phyloP scores from a whole-genome alignment of 2,888 invertebrate genomes.

The Heteromurus nitidus region DNA sequence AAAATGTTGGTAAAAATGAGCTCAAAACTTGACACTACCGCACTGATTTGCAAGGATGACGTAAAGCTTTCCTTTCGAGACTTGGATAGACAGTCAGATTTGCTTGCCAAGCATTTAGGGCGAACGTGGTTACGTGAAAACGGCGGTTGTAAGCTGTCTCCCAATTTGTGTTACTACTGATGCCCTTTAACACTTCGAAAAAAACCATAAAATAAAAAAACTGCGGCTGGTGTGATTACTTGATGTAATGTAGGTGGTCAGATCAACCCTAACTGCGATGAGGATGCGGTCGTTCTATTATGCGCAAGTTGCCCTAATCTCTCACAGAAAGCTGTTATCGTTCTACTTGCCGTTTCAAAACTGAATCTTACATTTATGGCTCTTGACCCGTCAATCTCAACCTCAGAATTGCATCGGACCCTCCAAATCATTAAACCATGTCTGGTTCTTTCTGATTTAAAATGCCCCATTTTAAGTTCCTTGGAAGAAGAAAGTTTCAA shows the following conservation, averaged over 20 bases:
- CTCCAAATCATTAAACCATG: background rate
- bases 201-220: background rate
- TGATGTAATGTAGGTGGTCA: conserved; percentile 5
- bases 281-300: conserved; percentile 20
- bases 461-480: background rate
- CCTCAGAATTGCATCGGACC: background rate
- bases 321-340: background rate
- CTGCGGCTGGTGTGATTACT: background rate
- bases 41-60: background rate
- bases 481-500: background rate
- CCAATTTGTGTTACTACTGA: background rate
- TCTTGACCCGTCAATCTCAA: background rate
- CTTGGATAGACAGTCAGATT: background rate
- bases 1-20: background rate
- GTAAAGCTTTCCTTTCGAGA: background rate
- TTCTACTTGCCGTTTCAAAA: conserved; percentile 16
- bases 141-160: background rate
- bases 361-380: conserved; percentile 21
- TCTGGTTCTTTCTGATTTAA: background rate
- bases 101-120: conserved; percentile 5
- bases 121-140: background rate
- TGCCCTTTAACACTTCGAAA: too few species aligned
- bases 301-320: background rate
- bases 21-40: background rate
- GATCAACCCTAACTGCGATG: conserved; percentile 14